A percentile compares a stretch with the other conserved stretches of the same genome.
These are phyloP conservation scores for Turnix velox DNA, from an alignment of 2,113 vertebrate genomes.

Conservation along the genomic window DNA sequence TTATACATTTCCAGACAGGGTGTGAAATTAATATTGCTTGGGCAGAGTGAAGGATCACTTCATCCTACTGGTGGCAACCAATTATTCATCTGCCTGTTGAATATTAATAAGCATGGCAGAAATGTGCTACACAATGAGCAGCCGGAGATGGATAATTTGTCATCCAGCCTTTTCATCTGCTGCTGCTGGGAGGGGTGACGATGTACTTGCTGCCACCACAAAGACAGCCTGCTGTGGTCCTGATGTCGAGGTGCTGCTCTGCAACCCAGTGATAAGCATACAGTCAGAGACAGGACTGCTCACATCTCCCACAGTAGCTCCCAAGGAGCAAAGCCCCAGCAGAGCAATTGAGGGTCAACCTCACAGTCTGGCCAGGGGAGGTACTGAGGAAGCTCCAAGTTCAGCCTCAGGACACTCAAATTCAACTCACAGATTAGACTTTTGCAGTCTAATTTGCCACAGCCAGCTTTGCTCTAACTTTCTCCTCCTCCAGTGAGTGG, in stretches of 20 bases:
- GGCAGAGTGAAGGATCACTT: conserved; percentile 63
- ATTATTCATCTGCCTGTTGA: conserved; percentile 65
- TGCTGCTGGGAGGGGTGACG: neutral
- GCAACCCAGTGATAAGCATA: neutral
- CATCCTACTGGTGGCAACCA: conserved; percentile 50
- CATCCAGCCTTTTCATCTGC: conserved; percentile 37
- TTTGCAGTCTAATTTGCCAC: neutral
- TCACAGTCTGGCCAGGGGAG: neutral
- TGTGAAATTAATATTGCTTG: conserved; percentile 52
- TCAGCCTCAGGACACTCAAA: neutral
- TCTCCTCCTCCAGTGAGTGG: neutral
- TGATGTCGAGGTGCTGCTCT: neutral
- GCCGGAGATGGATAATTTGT: conserved; percentile 48
- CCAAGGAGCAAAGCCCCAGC: neutral
- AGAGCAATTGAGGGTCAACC: neutral
- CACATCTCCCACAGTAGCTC: neutral
- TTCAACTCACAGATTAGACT: neutral
- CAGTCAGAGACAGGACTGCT: neutral
- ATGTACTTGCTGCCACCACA: neutral
- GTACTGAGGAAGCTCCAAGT: neutral
- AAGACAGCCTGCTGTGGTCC: neutral
- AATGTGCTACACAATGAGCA: conserved; percentile 39
- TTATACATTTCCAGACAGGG: conserved; percentile 40
- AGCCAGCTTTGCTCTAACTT: neutral
- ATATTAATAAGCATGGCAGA: conserved; percentile 57